Evolutionary conservation across 1,140 invertebrate species (phyloP).

Genomic region (Hylyphantes graminicola): DNA sequence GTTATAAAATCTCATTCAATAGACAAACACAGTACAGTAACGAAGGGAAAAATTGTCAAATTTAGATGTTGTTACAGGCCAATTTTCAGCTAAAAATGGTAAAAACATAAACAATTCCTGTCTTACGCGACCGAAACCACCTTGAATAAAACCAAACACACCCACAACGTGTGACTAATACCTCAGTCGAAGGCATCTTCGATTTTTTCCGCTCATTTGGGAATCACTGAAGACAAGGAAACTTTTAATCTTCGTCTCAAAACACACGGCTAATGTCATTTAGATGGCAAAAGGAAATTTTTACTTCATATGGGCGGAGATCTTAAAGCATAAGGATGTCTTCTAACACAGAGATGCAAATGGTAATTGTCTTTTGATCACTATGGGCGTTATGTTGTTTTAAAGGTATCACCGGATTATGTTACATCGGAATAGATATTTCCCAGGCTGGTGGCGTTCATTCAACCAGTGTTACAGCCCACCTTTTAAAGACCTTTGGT

Average conservation of each 20-base stretch:
- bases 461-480: constrained; percentile 43
- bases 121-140: too few relatives aligned
- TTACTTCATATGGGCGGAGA: constrained; percentile 50
- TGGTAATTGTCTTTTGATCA: constrained; percentile 58
- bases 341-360: constrained; percentile 48
- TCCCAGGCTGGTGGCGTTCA: constrained; percentile 19
- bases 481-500: constrained; percentile 39
- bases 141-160: neutral
- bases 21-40: too few relatives aligned
- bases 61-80: too few relatives aligned
- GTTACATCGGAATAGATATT: constrained; percentile 31
- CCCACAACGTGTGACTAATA: constrained; percentile 13
- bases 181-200: too few relatives aligned
- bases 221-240: constrained; percentile 44
- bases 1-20: too few relatives aligned
- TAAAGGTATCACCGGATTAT: constrained; percentile 51
- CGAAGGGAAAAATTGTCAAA: too few relatives aligned
- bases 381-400: constrained; percentile 58
- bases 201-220: constrained; percentile 54
- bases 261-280: constrained; percentile 48
- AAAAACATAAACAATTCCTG: too few relatives aligned
- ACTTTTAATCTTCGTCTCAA: constrained; percentile 26
- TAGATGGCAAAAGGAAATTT: constrained; percentile 56
- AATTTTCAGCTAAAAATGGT: too few relatives aligned
- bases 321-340: constrained; percentile 46